Percentiles rank a stretch among this genome's conserved stretches.
Conservation (phyloP, 2,113 vertebrate species). For the Anser cygnoides region DNA sequence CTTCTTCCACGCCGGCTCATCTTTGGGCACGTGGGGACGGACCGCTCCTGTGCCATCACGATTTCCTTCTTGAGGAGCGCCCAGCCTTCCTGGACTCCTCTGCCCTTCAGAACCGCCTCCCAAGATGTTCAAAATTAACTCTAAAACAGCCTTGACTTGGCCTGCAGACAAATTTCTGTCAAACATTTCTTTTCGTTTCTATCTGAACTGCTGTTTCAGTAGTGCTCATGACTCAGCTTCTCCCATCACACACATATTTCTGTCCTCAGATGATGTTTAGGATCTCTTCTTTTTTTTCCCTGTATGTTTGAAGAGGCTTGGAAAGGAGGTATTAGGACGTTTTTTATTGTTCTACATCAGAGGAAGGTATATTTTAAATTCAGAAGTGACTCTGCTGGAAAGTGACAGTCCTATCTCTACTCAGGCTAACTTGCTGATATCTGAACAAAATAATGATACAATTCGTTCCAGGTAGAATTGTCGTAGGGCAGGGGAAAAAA, state of each 20-base stretch:
- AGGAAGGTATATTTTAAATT: background rate
- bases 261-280: background rate
- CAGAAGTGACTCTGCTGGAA: background rate
- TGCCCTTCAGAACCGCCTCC: too few species aligned
- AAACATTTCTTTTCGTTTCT: background rate
- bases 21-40: too few species aligned
- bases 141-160: background rate
- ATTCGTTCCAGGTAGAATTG: background rate
- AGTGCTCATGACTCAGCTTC: background rate
- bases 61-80: too few species aligned
- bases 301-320: background rate
- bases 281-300: accelerated
- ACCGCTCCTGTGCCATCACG: too few species aligned
- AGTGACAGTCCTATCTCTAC: background rate
- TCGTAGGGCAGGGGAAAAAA: background rate
- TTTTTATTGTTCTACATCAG: background rate
- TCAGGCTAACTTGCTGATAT: background rate
- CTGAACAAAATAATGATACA: background rate
- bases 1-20: too few species aligned
- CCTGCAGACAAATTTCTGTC: background rate
- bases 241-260: background rate
- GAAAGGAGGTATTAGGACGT: background rate
- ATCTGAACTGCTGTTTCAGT: background rate
- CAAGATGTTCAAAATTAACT: background rate
- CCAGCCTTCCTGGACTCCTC: too few species aligned